Conservation (phyloP, 2,888 invertebrate genomes). For the Sipha maydis region DNA sequence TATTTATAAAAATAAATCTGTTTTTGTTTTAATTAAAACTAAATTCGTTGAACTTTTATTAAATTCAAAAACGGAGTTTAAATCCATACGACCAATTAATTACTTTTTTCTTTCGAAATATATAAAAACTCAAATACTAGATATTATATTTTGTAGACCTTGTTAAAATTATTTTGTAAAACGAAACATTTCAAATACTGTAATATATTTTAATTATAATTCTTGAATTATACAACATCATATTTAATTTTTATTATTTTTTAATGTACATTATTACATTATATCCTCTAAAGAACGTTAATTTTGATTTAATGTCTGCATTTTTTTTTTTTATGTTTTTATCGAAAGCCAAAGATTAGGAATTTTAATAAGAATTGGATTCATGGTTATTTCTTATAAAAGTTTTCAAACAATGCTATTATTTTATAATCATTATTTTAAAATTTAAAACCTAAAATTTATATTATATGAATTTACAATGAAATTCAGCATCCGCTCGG, state of each 20-base stretch:
- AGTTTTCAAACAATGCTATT: background rate
- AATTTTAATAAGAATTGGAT: background rate
- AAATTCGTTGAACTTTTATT: no score
- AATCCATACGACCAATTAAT: no score
- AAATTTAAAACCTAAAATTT: background rate
- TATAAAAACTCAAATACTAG: no score
- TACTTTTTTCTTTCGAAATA: no score
- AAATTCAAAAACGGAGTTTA: no score
- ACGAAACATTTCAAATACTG: background rate
- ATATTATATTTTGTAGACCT: no score
- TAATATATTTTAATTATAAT: background rate
- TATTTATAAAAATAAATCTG: no score
- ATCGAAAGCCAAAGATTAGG: background rate
- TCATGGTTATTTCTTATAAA: background rate
- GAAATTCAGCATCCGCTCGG: background rate
- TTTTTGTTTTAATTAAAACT: no score
- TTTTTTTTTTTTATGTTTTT: background rate
- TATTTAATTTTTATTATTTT: background rate
- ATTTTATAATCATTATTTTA: slow-evolving; percentile 17
- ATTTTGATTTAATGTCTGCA: background rate
- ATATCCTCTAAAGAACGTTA: background rate
- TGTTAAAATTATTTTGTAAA: background rate
- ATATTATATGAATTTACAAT: background rate
- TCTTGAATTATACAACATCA: background rate
- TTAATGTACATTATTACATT: background rate